Evolutionary conservation across 1,140 invertebrate genomes (phyloP).

Genomic region (Meloidogyne exigua): DNA sequence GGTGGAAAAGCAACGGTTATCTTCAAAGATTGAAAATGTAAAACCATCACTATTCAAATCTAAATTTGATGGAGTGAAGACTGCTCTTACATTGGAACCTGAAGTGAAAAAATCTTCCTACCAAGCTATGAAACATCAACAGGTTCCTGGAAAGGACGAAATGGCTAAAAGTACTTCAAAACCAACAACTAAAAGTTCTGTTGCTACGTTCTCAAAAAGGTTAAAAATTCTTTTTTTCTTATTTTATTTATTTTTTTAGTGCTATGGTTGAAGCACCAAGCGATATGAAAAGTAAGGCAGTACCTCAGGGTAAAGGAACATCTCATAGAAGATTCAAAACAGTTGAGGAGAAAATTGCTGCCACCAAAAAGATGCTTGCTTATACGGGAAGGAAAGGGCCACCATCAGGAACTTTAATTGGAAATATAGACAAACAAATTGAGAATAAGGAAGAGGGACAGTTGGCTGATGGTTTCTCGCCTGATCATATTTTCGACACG

Average conservation of each 20-base stretch:
- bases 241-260: not conserved
- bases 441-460: not conserved
- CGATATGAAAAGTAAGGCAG: not conserved
- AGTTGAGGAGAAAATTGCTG: not conserved
- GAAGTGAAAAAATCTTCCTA: not conserved
- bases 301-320: not conserved
- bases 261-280: not conserved
- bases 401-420: not conserved
- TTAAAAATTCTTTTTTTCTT: not conserved
- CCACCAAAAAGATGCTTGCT: not conserved
- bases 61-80: not conserved
- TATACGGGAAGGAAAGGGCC: not conserved
- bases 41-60: not conserved
- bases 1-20: not conserved
- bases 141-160: not conserved
- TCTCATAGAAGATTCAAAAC: conserved; percentile 1
- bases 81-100: not conserved
- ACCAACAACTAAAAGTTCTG: not conserved
- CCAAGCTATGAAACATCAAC: not conserved
- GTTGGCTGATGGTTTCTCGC: not conserved
- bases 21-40: not conserved
- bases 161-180: not conserved
- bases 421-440: not conserved
- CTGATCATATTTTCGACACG: not conserved
- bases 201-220: not conserved